phyloP scores from a whole-genome alignment of 2,797 vertebrate genomes.

The Paguma larvata region DNA sequence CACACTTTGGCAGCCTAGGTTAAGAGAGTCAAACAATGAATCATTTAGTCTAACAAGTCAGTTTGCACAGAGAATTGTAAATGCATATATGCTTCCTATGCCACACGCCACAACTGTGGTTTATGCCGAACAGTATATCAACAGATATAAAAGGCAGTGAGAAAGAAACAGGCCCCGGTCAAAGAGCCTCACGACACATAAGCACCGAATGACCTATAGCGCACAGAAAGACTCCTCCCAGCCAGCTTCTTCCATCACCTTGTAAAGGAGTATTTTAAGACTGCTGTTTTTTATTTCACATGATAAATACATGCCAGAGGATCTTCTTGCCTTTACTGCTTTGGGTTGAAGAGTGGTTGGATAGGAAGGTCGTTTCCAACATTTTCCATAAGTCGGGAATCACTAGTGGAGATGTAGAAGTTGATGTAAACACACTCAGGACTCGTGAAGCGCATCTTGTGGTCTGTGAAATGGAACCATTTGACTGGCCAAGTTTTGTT shows the following conservation, averaged over 20 bases:
- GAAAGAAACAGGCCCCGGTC: slow-evolving; percentile 18
- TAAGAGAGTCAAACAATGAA: slow-evolving; percentile 63
- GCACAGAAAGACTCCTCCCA: background rate
- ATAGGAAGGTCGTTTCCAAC: slow-evolving; percentile 24
- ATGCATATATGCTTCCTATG: slow-evolving; percentile 55
- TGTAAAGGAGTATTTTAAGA: slow-evolving; percentile 51
- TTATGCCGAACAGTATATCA: slow-evolving; percentile 61
- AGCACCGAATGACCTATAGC: background rate
- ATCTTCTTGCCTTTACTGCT: background rate
- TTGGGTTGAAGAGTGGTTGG: slow-evolving; percentile 45
- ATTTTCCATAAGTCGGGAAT: background rate
- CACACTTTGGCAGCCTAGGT: slow-evolving; percentile 25
- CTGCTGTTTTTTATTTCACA: slow-evolving; percentile 19
- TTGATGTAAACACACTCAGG: background rate
- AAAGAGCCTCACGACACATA: background rate
- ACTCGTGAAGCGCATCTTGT: background rate
- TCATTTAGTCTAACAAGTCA: slow-evolving; percentile 59
- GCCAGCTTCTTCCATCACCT: background rate
- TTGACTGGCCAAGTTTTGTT: background rate
- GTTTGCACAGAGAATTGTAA: slow-evolving; percentile 61
- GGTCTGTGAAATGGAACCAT: background rate
- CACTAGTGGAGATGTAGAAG: background rate
- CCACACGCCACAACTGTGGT: background rate
- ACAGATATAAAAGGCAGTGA: slow-evolving; percentile 58
- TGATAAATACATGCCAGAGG: slow-evolving; percentile 37